Conservation (phyloP, 1,140 invertebrate species). For the Macrosteles quadrilineatus region DNA sequence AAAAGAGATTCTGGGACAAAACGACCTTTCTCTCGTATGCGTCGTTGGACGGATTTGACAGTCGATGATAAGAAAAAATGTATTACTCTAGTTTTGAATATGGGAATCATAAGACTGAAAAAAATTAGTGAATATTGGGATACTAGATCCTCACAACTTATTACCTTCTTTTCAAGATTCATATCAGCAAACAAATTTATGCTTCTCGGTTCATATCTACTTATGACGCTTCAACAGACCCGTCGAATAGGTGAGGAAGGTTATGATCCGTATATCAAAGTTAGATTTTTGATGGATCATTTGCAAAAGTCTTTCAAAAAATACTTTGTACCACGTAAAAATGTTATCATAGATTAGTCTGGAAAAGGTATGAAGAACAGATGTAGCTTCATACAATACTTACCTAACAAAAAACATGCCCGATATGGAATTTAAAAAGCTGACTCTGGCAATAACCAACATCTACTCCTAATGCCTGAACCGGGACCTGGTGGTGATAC, state of each 20-base stretch:
- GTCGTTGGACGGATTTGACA: background rate
- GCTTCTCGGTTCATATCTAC: background rate
- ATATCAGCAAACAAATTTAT: background rate
- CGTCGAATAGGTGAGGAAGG: background rate
- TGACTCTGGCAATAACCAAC: background rate
- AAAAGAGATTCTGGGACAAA: background rate
- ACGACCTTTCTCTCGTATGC: background rate
- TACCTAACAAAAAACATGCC: background rate
- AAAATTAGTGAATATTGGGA: background rate
- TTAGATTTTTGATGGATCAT: slow-evolving; percentile 6
- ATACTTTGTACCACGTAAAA: background rate
- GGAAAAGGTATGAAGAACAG: background rate
- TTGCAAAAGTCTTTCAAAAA: background rate
- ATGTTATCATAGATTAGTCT: background rate
- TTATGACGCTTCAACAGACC: too few species aligned
- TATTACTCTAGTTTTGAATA: background rate
- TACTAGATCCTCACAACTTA: background rate
- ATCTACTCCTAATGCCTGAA: background rate
- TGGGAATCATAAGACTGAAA: background rate
- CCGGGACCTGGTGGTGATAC: background rate
- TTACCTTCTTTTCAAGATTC: background rate
- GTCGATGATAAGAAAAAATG: background rate
- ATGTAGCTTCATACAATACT: background rate
- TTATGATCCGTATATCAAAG: background rate
- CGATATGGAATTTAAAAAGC: background rate